phyloP scores from a whole-genome alignment of 1,140 invertebrate genomes.

The Oppia nitens region DNA sequence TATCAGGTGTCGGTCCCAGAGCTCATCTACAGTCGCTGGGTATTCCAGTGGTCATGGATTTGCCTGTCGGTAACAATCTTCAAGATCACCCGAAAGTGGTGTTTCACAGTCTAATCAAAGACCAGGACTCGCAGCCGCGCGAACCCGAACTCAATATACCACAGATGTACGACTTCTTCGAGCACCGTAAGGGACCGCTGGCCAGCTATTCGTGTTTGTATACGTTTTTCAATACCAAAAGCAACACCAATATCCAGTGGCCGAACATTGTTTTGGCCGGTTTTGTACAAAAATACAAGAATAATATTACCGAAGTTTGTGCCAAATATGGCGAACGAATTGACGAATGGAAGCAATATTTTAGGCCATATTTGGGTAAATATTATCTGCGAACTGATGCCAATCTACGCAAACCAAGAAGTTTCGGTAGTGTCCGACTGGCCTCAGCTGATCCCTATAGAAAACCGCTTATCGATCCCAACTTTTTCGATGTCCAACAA shows the following conservation, averaged over 20 bases:
- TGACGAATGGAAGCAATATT: constrained; percentile 11
- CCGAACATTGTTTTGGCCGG: neutral
- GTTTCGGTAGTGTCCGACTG: constrained; percentile 54
- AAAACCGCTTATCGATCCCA: constrained; percentile 76
- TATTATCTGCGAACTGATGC: constrained; percentile 42
- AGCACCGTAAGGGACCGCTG: neutral
- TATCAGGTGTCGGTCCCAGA: constrained; percentile 49
- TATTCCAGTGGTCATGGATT: constrained; percentile 20
- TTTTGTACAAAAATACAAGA: constrained; percentile 37
- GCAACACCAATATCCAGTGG: neutral
- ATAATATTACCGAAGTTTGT: constrained; percentile 31
- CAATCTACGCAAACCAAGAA: constrained; percentile 45
- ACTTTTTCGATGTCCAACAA: constrained; percentile 59
- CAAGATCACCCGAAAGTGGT: constrained; percentile 43
- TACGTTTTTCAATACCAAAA: neutral
- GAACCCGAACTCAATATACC: neutral
- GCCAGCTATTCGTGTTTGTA: neutral
- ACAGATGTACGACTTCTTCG: neutral
- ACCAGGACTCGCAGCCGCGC: neutral
- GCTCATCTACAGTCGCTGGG: constrained; percentile 12
- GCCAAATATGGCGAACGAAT: constrained; percentile 53
- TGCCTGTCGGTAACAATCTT: constrained; percentile 31
- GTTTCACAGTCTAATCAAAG: constrained; percentile 14
- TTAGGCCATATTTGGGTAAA: constrained; percentile 1
- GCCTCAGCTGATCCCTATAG: constrained; percentile 63